A percentile compares a stretch with the other conserved stretches of the same genome.
These are phyloP conservation scores for Urosaurus nigricauda DNA, from an alignment of 2,797 vertebrate species.

Conservation along the genomic window DNA sequence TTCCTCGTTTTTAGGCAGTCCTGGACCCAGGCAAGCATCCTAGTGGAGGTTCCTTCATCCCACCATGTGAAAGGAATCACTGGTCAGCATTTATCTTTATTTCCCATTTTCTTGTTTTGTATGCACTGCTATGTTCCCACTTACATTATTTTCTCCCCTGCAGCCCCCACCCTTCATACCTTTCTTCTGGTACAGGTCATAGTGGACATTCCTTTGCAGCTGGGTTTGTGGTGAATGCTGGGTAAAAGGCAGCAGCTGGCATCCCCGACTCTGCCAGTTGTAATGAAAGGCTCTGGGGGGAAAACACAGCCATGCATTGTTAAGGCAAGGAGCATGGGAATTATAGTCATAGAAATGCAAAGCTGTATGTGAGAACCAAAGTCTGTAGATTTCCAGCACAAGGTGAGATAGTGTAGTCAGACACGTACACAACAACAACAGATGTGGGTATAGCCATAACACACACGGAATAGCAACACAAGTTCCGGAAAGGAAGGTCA, in stretches of 20 bases:
- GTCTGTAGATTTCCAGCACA: too few relatives aligned
- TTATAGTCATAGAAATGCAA: too few relatives aligned
- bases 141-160: neutral
- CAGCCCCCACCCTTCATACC: conserved; percentile 73
- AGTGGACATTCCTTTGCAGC: conserved; percentile 90
- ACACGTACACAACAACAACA: too few relatives aligned
- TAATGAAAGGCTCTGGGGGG: conserved; percentile 90
- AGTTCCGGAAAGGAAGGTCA: too few relatives aligned
- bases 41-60: neutral
- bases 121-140: neutral
- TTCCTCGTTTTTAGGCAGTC: neutral
- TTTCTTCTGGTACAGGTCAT: conserved; percentile 96
- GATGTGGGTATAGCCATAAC: too few relatives aligned
- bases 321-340: too few relatives aligned
- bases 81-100: neutral
- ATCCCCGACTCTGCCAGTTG: conserved; percentile 83
- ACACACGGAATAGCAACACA: too few relatives aligned
- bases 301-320: too few relatives aligned
- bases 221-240: conserved; percentile 81
- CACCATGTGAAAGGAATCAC: neutral
- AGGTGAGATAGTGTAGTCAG: too few relatives aligned
- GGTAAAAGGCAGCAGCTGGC: conserved; percentile 92
- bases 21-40: neutral
- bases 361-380: too few relatives aligned
- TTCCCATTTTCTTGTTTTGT: neutral